Evolutionary conservation across 2,888 invertebrate species (phyloP).

Genomic region (Deilephila porcellus): DNA sequence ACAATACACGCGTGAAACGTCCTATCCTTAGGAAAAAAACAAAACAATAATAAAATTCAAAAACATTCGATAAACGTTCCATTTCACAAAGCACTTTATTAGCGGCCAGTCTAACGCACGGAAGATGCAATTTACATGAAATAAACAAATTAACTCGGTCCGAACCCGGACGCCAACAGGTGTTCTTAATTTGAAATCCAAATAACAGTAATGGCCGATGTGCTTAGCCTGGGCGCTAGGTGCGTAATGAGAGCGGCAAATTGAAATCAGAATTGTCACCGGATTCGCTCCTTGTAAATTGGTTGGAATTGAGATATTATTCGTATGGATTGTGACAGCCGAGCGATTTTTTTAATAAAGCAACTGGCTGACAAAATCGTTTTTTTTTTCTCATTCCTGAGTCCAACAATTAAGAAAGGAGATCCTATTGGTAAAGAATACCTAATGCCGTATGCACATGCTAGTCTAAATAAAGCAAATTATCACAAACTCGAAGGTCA

Average conservation of each 20-base stretch:
- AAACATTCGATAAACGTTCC: conserved; percentile 42
- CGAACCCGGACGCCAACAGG: conserved; percentile 66
- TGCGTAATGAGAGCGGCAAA: conserved; percentile 46
- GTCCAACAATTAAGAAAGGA: too few species aligned
- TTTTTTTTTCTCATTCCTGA: too few species aligned
- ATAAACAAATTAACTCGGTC: conserved; percentile 72
- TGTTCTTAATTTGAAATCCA: conserved; percentile 75
- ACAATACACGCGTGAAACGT: too few species aligned
- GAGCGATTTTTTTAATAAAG: too few species aligned
- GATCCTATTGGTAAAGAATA: too few species aligned
- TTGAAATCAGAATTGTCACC: conserved; percentile 50
- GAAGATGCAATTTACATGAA: conserved; percentile 67
- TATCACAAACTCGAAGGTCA: too few species aligned
- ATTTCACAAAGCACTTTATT: conserved; percentile 58
- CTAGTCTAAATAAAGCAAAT: too few species aligned
- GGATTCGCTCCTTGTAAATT: conserved; percentile 37
- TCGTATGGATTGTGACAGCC: not conserved
- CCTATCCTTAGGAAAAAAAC: not conserved
- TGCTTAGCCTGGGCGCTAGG: conserved; percentile 57
- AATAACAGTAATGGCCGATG: conserved; percentile 64
- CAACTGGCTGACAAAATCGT: too few species aligned
- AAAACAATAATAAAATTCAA: conserved; percentile 5
- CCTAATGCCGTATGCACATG: too few species aligned
- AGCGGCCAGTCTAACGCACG: conserved; percentile 48
- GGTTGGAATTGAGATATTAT: conserved; percentile 4